Evolutionary conservation across 2,113 vertebrate genomes (phyloP).

Genomic region (Sapayoa aenigma): DNA sequence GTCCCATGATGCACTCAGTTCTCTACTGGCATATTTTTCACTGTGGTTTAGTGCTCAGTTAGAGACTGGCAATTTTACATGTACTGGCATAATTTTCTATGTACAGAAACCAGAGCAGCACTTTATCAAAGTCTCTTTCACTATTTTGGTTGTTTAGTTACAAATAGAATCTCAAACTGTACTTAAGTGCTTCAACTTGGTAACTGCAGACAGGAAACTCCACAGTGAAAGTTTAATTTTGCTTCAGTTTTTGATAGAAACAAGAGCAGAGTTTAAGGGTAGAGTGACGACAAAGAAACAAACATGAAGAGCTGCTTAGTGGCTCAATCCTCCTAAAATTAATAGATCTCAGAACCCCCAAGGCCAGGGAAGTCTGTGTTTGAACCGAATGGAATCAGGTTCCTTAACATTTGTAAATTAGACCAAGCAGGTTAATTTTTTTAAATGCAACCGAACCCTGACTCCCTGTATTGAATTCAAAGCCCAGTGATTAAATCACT

Average conservation of each 20-base stretch:
- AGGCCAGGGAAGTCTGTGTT: neutral
- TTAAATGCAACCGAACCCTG: neutral
- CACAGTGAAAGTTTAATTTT: neutral
- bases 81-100: neutral
- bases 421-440: neutral
- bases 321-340: neutral
- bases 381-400: fast-evolving
- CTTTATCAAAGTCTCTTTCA: neutral
- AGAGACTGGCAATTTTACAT: neutral
- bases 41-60: neutral
- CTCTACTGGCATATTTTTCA: neutral
- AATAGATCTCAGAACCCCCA: neutral
- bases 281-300: neutral
- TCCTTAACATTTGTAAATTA: neutral
- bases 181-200: neutral
- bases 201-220: neutral
- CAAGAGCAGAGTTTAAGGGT: neutral
- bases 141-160: neutral
- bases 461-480: neutral
- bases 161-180: neutral
- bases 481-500: neutral
- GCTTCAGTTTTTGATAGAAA: neutral
- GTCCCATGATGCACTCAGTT: neutral
- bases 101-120: neutral
- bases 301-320: neutral